Conservation (phyloP, 1,140 invertebrate species). For the Sarcophaga peregrina region DNA sequence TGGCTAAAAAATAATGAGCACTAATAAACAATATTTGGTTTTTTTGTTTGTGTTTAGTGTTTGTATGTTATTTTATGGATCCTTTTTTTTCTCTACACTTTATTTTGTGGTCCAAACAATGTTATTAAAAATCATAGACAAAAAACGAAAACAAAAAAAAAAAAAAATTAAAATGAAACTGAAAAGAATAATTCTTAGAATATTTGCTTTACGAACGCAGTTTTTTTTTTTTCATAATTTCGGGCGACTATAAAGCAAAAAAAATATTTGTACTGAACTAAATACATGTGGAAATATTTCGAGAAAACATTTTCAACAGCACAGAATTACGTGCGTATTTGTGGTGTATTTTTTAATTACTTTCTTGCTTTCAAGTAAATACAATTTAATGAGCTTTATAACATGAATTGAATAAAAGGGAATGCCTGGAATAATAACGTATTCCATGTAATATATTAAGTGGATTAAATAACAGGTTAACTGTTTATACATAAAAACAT, state of each 20-base stretch:
- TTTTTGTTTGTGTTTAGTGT: neutral
- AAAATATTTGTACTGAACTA: neutral
- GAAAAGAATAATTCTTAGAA: neutral
- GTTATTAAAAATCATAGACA: neutral
- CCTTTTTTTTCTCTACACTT: too few species aligned
- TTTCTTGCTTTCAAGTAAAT: too few species aligned
- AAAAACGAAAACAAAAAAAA: neutral
- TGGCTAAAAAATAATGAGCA: constrained; percentile 1
- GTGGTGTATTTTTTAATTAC: neutral
- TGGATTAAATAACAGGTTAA: too few species aligned
- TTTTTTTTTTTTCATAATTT: neutral
- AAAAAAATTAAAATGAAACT: neutral
- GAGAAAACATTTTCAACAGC: neutral
- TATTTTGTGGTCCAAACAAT: too few species aligned
- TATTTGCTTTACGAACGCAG: too few species aligned
- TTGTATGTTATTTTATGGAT: too few species aligned
- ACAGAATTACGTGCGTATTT: neutral
- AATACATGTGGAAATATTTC: neutral
- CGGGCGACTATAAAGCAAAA: neutral
- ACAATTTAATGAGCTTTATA: too few species aligned
- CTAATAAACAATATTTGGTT: neutral
- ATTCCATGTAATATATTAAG: too few species aligned
- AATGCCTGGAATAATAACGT: too few species aligned
- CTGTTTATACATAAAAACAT: too few species aligned
- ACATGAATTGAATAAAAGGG: too few species aligned